phyloP scores from a whole-genome alignment of 2,113 vertebrate species.

The Antechinus flavipes region DNA sequence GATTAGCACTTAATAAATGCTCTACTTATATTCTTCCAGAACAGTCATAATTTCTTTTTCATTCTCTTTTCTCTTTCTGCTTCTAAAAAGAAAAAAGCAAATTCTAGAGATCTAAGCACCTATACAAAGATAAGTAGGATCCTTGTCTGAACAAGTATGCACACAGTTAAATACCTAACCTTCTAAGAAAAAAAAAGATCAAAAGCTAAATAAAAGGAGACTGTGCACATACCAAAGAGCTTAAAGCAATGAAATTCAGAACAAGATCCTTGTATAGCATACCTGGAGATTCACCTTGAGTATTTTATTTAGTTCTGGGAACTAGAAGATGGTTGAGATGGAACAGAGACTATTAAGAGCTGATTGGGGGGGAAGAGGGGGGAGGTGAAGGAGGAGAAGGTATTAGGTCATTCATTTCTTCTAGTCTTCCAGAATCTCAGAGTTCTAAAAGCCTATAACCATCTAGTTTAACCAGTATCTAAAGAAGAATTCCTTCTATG shows the following conservation, averaged over 20 bases:
- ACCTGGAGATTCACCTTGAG: neutral
- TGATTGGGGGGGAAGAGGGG: too few relatives aligned
- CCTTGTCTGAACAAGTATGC: neutral
- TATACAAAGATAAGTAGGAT: neutral
- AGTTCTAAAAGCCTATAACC: neutral
- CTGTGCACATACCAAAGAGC: neutral
- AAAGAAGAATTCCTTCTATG: neutral
- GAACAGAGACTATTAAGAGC: neutral
- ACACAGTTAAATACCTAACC: neutral
- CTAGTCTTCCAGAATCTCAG: neutral
- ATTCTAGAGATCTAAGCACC: neutral
- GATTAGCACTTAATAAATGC: neutral
- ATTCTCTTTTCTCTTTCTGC: neutral
- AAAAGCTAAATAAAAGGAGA: neutral
- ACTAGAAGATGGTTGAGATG: neutral
- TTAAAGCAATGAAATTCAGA: neutral
- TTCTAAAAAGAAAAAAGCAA: neutral
- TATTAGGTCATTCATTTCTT: neutral
- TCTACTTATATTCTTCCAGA: neutral
- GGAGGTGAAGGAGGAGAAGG: neutral
- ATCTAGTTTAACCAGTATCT: neutral
- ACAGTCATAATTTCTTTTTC: neutral
- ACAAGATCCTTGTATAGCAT: neutral
- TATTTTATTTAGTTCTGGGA: neutral
- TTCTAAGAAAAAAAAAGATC: neutral